Conservation (phyloP, 2,113 vertebrate genomes). For the Muscicapa adusta region DNA sequence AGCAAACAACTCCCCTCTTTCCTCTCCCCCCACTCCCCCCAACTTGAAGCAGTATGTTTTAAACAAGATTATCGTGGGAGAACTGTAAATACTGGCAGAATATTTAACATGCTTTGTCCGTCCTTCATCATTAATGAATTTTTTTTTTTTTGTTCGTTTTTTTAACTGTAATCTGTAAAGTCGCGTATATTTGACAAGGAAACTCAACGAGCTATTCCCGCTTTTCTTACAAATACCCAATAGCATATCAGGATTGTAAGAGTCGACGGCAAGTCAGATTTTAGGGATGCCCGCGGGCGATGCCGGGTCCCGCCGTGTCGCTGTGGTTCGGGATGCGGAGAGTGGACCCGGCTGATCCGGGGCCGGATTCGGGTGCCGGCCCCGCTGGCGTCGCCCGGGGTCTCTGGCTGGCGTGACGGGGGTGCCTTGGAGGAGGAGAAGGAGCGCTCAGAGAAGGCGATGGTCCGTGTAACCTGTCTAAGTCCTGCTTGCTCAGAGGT, state of each 20-base stretch:
- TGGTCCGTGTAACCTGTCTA: conserved; percentile 47
- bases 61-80: conserved; percentile 81
- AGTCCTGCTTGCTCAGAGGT: conserved; percentile 41
- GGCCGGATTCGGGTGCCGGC: conserved; percentile 3
- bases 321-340: not conserved
- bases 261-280: conserved; percentile 65
- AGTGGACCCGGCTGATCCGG: not conserved
- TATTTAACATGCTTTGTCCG: conserved; percentile 82
- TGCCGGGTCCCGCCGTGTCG: no score
- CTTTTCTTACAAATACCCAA: conserved; percentile 71
- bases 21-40: conserved; percentile 13
- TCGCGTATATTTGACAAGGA: conserved; percentile 75
- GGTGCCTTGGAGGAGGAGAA: conserved; percentile 61
- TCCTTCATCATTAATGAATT: conserved; percentile 61
- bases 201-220: conserved; percentile 78
- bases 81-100: conserved; percentile 83
- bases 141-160: not conserved
- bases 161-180: conserved; percentile 73
- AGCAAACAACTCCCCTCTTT: not conserved
- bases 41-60: conserved; percentile 85
- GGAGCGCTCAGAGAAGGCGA: conserved; percentile 42
- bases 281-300: not conserved
- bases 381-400: not conserved
- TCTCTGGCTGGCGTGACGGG: conserved; percentile 45
- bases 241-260: conserved; percentile 70